Evolutionary conservation across 1,140 invertebrate species (phyloP).

Genomic region (Artemia franciscana): DNA sequence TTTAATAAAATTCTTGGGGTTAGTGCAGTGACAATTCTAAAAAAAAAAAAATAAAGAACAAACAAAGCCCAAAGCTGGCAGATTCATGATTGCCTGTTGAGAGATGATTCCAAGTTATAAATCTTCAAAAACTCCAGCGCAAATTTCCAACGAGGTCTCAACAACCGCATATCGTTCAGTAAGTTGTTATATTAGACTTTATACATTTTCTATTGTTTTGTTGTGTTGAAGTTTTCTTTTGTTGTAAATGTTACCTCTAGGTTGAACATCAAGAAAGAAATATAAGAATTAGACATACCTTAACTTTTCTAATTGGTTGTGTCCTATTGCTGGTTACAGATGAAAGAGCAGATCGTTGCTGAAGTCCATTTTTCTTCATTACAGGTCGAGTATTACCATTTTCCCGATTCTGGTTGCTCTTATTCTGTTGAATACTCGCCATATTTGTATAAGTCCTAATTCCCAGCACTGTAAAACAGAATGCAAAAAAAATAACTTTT

Average conservation of each 20-base stretch:
- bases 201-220: neutral
- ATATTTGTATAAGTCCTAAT: too few species aligned
- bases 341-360: neutral
- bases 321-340: neutral
- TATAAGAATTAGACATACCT: neutral
- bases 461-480: too few species aligned
- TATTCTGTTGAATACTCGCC: neutral
- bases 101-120: too few species aligned
- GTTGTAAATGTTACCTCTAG: neutral
- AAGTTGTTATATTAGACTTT: neutral
- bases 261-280: neutral
- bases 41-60: too few species aligned
- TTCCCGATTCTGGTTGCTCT: neutral
- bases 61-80: too few species aligned
- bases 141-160: neutral
- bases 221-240: neutral
- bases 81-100: too few species aligned
- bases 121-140: neutral
- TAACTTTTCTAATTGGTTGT: neutral
- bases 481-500: too few species aligned
- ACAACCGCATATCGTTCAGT: neutral
- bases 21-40: too few species aligned
- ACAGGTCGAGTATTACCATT: neutral
- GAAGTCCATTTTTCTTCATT: neutral
- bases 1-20: too few species aligned